Conservation (phyloP, 2,113 vertebrate genomes). For the Oncorhynchus keta region DNA sequence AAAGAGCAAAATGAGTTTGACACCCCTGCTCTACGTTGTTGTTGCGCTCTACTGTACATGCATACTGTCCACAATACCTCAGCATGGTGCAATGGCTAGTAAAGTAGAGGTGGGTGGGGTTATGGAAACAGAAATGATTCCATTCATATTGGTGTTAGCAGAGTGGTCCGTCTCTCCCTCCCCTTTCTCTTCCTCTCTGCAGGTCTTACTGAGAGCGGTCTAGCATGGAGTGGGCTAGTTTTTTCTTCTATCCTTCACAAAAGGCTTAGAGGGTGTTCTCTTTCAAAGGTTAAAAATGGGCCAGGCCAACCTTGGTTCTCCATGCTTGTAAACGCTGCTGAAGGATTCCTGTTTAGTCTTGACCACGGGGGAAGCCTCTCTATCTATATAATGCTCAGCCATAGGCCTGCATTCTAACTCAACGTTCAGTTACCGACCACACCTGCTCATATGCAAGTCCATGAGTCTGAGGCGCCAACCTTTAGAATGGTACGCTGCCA, state of each 20-base stretch:
- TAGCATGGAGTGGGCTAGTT: constrained; percentile 40
- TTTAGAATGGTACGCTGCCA: constrained; percentile 46
- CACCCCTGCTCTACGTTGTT: constrained; percentile 38
- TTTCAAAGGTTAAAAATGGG: constrained; percentile 50
- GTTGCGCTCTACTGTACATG: constrained; percentile 44
- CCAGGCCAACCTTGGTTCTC: constrained; percentile 43
- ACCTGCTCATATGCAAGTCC: constrained; percentile 38
- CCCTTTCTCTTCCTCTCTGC: constrained; percentile 24
- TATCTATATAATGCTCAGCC: not conserved
- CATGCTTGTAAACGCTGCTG: constrained; percentile 39
- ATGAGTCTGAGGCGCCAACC: constrained; percentile 46
- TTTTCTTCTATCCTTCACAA: constrained; percentile 51
- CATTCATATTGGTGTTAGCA: constrained; percentile 18
- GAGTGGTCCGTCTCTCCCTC: not conserved
- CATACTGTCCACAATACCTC: constrained; percentile 33
- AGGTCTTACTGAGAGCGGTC: constrained; percentile 43
- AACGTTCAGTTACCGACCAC: constrained; percentile 2
- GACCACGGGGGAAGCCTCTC: constrained; percentile 1
- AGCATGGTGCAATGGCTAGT: not conserved
- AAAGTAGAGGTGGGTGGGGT: constrained; percentile 30
- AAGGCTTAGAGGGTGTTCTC: constrained; percentile 53
- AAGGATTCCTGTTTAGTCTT: constrained; percentile 26
- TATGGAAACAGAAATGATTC: constrained; percentile 44
- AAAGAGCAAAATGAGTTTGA: constrained; percentile 48
- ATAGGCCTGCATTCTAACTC: constrained; percentile 33